phyloP scores from a whole-genome alignment of 2,888 invertebrate genomes.

The Schizotus pectinicornis region DNA sequence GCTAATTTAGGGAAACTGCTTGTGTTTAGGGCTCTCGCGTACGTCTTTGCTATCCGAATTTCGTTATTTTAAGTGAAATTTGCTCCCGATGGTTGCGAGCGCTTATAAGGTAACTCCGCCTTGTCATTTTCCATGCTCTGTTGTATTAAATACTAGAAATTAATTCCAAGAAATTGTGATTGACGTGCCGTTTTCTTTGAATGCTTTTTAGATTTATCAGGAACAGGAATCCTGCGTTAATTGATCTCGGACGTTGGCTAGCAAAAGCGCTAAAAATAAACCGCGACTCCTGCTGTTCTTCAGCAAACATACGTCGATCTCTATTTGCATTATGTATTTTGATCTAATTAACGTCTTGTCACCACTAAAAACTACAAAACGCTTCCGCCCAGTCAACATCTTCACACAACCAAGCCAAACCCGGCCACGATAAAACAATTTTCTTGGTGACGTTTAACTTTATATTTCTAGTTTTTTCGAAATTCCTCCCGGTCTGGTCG shows the following conservation, averaged over 20 bases:
- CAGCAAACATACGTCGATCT: too few species aligned
- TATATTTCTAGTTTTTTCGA: neutral
- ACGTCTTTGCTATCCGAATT: constrained; percentile 3
- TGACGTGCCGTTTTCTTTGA: constrained; percentile 36
- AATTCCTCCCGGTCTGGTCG: constrained; percentile 23
- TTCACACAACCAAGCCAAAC: constrained; percentile 1
- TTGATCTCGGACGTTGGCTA: constrained; percentile 38
- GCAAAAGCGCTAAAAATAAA: constrained; percentile 36
- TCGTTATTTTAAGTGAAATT: constrained; percentile 12
- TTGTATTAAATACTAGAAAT: constrained; percentile 27
- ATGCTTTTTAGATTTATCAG: constrained; percentile 44
- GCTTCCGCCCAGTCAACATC: constrained; percentile 17
- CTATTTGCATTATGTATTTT: constrained; percentile 33
- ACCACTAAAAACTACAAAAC: constrained; percentile 26
- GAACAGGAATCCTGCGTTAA: constrained; percentile 47
- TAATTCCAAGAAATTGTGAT: constrained; percentile 35
- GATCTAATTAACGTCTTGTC: constrained; percentile 38
- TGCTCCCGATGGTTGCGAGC: neutral
- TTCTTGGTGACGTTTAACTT: neutral
- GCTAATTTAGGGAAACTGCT: too few species aligned
- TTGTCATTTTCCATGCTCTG: constrained; percentile 7
- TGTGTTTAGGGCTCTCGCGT: neutral
- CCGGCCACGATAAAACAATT: neutral
- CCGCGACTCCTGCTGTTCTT: too few species aligned
- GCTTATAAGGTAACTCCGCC: constrained; percentile 22